phyloP scores from a whole-genome alignment of 2,113 vertebrate genomes.

The Balaenoptera acutorostrata region DNA sequence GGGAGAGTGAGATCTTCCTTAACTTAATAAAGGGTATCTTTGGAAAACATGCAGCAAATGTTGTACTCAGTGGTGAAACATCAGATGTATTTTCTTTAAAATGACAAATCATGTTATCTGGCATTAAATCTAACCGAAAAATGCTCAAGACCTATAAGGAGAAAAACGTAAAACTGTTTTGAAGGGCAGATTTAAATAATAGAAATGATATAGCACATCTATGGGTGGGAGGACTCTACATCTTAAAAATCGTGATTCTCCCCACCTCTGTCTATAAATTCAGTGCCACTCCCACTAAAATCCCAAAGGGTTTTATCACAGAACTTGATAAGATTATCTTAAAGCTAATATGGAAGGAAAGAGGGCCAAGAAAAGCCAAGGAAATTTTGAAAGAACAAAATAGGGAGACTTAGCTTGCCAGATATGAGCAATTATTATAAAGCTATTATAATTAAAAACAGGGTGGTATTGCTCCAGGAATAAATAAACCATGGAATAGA shows the following conservation, averaged over 20 bases:
- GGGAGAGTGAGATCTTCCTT: not conserved
- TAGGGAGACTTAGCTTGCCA: not conserved
- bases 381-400: not conserved
- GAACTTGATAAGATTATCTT: not conserved
- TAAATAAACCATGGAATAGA: not conserved
- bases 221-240: not conserved
- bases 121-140: not conserved
- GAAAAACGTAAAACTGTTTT: not conserved
- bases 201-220: not conserved
- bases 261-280: not conserved
- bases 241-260: not conserved
- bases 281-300: not conserved
- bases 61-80: not conserved
- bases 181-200: not conserved
- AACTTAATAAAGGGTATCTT: not conserved
- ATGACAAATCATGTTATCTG: not conserved
- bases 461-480: not conserved
- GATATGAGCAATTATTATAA: slow-evolving; percentile 18
- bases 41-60: not conserved
- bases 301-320: not conserved
- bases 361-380: not conserved
- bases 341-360: slow-evolving; percentile 1
- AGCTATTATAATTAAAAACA: not conserved
- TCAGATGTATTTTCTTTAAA: not conserved
- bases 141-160: not conserved